A percentile compares a stretch with the other conserved stretches of the same genome.
phyloP scores from a whole-genome alignment of 2,797 vertebrate genomes.

The Lindbergichthys nudifrons region DNA sequence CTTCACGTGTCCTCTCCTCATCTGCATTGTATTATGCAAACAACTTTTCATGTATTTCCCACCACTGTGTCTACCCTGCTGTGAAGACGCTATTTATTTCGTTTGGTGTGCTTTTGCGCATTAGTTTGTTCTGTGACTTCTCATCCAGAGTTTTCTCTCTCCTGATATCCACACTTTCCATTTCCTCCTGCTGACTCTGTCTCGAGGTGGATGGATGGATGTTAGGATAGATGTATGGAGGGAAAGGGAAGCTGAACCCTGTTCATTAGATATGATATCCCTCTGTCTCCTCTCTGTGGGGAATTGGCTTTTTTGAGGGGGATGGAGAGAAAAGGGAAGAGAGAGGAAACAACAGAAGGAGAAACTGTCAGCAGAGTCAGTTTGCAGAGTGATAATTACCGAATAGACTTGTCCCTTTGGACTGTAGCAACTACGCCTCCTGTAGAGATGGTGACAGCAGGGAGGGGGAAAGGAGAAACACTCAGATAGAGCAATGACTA shows the following conservation, averaged over 20 bases:
- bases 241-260: conserved; percentile 30
- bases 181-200: conserved; percentile 31
- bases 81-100: conserved; percentile 47
- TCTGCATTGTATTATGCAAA: conserved; percentile 30
- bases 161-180: conserved; percentile 31
- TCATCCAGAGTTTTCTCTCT: conserved; percentile 36
- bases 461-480: conserved; percentile 19
- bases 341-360: conserved; percentile 29
- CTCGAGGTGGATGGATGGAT: conserved; percentile 34
- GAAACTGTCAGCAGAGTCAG: conserved; percentile 50
- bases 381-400: conserved; percentile 70
- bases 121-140: conserved; percentile 51
- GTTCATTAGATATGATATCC: conserved; percentile 57
- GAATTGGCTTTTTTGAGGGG: conserved; percentile 39
- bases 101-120: conserved; percentile 33
- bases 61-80: conserved; percentile 34
- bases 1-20: conserved; percentile 1
- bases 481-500: conserved; percentile 40
- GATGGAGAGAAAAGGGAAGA: conserved; percentile 8
- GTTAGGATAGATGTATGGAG: conserved; percentile 30
- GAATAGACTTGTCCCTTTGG: conserved; percentile 42
- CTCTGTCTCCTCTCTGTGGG: conserved; percentile 43
- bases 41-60: conserved; percentile 38
- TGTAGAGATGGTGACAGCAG: conserved; percentile 53
- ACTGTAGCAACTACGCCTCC: conserved; percentile 36